phyloP scores from a whole-genome alignment of 2,797 vertebrate genomes.

The Psittacula derbiana region DNA sequence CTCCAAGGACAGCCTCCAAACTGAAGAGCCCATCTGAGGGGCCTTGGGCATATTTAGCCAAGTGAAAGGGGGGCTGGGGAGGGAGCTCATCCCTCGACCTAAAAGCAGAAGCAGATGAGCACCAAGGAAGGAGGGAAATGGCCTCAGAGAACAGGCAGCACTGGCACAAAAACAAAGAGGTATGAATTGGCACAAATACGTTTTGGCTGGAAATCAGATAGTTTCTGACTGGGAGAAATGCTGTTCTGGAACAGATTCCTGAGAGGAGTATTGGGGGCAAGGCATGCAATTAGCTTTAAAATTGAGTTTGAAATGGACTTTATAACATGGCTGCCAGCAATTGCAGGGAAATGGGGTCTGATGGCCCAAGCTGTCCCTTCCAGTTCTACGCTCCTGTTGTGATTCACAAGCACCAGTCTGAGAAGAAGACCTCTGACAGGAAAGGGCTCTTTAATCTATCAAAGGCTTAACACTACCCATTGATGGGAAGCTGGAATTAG shows the following conservation, averaged over 20 bases:
- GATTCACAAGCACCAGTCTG: not conserved
- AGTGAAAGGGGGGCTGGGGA: not conserved
- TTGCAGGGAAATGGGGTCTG: conserved; percentile 31
- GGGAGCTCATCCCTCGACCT: not conserved
- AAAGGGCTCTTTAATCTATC: not conserved
- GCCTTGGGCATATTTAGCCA: not conserved
- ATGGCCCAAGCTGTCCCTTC: conserved; percentile 25
- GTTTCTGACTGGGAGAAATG: conserved; percentile 42
- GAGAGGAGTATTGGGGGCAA: conserved; percentile 17
- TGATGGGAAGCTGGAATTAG: not conserved
- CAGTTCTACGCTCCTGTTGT: not conserved
- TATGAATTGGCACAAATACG: conserved; percentile 36
- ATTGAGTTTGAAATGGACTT: conserved; percentile 58
- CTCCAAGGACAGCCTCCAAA: not conserved
- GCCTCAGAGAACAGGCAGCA: not conserved
- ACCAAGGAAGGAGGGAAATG: not conserved
- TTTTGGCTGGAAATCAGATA: conserved; percentile 39
- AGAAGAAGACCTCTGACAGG: not conserved
- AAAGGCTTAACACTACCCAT: not conserved
- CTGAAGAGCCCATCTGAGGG: not conserved
- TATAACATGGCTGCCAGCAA: conserved; percentile 16
- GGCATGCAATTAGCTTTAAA: conserved; percentile 43
- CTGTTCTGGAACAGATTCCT: conserved; percentile 52
- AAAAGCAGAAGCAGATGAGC: not conserved
- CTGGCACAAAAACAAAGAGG: conserved; percentile 24